Conservation (phyloP, 2,888 invertebrate genomes). For the Sylvicola cinctus region DNA sequence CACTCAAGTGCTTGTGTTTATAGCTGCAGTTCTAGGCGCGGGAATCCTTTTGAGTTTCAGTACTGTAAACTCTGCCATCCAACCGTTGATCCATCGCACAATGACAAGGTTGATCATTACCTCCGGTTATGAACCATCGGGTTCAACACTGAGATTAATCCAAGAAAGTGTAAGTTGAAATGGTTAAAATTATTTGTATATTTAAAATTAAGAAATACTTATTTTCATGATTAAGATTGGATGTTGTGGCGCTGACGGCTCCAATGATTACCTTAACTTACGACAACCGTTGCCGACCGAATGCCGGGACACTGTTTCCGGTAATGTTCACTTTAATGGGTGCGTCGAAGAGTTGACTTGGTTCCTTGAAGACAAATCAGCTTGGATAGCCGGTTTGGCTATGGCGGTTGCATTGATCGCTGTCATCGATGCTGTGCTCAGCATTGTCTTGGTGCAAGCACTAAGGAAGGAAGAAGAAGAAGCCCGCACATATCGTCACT, state of each 20-base stretch:
- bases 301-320: constrained; percentile 72
- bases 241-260: constrained; percentile 76
- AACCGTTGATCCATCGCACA: constrained; percentile 50
- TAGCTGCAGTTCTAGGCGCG: constrained; percentile 36
- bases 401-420: constrained; percentile 56
- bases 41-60: constrained; percentile 61
- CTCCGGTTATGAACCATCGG: constrained; percentile 46
- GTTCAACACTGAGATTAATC: constrained; percentile 49
- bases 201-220: background rate
- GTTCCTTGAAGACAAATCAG: constrained; percentile 65
- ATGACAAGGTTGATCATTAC: constrained; percentile 55
- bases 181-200: background rate
- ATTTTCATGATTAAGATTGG: constrained; percentile 37
- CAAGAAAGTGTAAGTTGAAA: constrained; percentile 58
- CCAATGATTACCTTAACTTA: constrained; percentile 57
- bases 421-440: constrained; percentile 54
- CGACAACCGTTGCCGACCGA: constrained; percentile 63
- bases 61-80: constrained; percentile 58
- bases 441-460: constrained; percentile 47
- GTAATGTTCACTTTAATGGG: constrained; percentile 73
- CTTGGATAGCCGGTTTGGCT: constrained; percentile 65
- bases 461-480: constrained; percentile 52
- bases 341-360: constrained; percentile 77
- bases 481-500: constrained; percentile 31
- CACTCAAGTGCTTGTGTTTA: constrained; percentile 1